Evolutionary conservation across 2,888 invertebrate species (phyloP), one percentile per base, ranked within the genome.

Genomic region (Lochmaea capreae): DNA sequence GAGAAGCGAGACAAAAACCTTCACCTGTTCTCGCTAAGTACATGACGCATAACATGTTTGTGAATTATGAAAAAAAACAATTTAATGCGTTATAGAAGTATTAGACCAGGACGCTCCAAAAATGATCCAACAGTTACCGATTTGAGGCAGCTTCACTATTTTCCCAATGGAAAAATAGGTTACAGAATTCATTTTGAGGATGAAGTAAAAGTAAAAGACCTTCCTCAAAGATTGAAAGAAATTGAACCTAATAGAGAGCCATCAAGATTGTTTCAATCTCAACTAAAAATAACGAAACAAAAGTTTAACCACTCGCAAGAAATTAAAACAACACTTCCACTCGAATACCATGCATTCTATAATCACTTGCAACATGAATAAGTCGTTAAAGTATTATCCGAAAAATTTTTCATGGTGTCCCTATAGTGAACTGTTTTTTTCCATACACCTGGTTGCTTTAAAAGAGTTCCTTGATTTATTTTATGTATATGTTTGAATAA

Each of bases 71-170:
- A 14, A 4, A n/a, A n/a, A n/a, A n/a, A 52, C 52, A 52, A 52
- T 52, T 52, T 52, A 52, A 52, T 52, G 52, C 52, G 52, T 52
- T 52, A 52, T 52, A 52, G 52, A 52, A 52, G 52, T 52, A 52
- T 52, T 52, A 52, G 52, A 52, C 52, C 52, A 16, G 52, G 14
- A 52, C 16, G 52, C 52, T 52, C 52, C 52, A 52, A 52, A 52
- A 52, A 52, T 16, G 52, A 52, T 52, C 52, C 52, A 52, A 14
- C 52, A 52, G 52, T 52, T 52, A 52, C 14, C 16, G 52, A 22
- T 22, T 22, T 22, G 22, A 22, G 3, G 22, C 2, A 22, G 22
- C 22, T 22, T 22, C 22, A 22, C 3, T 22, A 52, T 52, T 52
- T 52, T 52, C 52, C 52, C 52, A 52, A 52, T 52, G 14, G 16